phyloP scores from a whole-genome alignment of 2,888 invertebrate species.

The Xestoiulus laeticollis region DNA sequence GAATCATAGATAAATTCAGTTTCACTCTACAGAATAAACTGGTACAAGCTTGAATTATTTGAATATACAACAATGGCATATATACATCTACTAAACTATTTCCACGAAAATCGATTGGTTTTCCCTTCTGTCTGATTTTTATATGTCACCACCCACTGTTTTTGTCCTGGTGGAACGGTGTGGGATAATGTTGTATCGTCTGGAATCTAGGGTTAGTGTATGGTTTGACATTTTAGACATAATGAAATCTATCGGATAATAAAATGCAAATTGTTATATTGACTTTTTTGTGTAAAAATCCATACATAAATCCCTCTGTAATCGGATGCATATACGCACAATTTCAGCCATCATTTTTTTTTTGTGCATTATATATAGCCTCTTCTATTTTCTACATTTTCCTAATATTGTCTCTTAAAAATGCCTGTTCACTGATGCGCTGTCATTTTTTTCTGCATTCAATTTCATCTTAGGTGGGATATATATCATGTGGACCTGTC shows the following conservation, averaged over 20 bases:
- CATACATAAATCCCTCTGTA: neutral
- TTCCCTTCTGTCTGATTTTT: neutral
- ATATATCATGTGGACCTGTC: conserved; percentile 39
- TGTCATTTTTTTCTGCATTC: conserved; percentile 30
- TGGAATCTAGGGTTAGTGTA: conserved; percentile 23
- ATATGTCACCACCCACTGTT: conserved; percentile 16
- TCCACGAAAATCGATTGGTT: neutral
- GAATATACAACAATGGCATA: neutral
- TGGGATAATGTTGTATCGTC: conserved; percentile 24
- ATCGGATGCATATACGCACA: conserved; percentile 34
- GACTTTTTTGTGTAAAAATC: conserved; percentile 15
- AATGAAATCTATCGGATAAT: conserved; percentile 41
- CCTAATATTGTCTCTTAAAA: conserved; percentile 14
- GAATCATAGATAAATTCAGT: no score
- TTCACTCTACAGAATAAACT: neutral
- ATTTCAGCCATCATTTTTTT: neutral
- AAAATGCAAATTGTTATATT: conserved; percentile 43
- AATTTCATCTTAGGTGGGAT: conserved; percentile 40
- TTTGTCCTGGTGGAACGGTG: neutral
- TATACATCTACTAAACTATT: neutral
- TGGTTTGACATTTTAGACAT: conserved; percentile 31
- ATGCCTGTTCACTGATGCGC: conserved; percentile 43
- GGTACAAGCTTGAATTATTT: neutral
- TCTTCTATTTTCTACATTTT: neutral
- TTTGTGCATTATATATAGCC: neutral